Conservation (phyloP, 2,113 vertebrate species). For the Pelecanus crispus region DNA sequence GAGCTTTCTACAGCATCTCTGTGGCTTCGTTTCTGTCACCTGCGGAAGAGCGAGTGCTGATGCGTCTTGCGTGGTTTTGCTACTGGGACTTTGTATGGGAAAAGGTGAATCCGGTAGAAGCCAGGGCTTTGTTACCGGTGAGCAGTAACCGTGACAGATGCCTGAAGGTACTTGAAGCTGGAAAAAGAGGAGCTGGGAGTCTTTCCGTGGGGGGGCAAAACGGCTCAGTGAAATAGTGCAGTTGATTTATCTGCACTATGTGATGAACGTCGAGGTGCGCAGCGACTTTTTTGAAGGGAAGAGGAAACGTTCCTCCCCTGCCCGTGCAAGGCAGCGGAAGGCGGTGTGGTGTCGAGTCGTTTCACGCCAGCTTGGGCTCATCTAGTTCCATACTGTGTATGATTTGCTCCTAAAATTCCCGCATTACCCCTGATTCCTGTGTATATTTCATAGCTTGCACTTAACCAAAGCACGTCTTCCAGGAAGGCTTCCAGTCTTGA, state of each 20-base stretch:
- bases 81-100: background rate
- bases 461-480: background rate
- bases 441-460: accelerated
- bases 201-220: background rate
- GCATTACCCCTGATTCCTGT: background rate
- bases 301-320: background rate
- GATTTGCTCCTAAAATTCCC: background rate
- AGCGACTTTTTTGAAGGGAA: background rate
- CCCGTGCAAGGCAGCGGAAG: background rate
- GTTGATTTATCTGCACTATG: background rate
- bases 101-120: background rate
- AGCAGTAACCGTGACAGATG: background rate
- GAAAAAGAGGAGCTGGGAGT: background rate
- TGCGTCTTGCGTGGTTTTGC: background rate
- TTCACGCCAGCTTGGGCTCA: background rate
- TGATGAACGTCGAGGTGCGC: background rate
- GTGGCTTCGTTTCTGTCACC: background rate
- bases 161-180: background rate
- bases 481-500: background rate
- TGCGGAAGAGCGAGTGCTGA: accelerated
- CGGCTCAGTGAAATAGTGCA: background rate
- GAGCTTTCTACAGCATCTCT: background rate
- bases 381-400: accelerated
- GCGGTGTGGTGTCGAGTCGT: background rate
- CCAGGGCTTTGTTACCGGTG: background rate